phyloP scores from a whole-genome alignment of 2,888 invertebrate species.

The Frankliniella intonsa region DNA sequence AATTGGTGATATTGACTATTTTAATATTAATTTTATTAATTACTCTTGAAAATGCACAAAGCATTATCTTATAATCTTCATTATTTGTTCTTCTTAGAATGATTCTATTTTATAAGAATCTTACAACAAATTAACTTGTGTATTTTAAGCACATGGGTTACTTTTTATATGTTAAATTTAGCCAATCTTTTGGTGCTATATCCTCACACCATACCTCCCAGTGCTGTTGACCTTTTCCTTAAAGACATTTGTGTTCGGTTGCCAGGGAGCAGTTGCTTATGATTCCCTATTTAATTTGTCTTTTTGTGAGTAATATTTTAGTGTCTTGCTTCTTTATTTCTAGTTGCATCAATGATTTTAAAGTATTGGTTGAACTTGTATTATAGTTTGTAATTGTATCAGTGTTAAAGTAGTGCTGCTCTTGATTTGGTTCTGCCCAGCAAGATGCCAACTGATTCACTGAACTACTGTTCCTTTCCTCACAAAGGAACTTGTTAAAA shows the following conservation, averaged over 20 bases:
- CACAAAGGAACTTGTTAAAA: not conserved
- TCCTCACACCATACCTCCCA: not conserved
- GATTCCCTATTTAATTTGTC: constrained; percentile 8
- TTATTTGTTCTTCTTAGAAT: not conserved
- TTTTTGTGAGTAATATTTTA: constrained; percentile 11
- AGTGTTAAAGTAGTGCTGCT: not conserved
- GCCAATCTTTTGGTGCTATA: not conserved
- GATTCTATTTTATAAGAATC: not conserved
- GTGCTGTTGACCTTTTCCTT: not conserved
- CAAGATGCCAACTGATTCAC: not conserved
- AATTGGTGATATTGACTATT: not conserved
- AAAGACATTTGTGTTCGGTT: constrained; percentile 4
- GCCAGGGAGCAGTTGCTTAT: constrained; percentile 4
- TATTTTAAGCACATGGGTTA: too few relatives aligned
- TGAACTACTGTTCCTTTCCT: not conserved
- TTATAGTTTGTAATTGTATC: constrained; percentile 12
- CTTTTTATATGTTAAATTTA: not conserved
- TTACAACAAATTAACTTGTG: not conserved
- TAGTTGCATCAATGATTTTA: constrained; percentile 9
- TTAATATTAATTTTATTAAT: constrained; percentile 6
- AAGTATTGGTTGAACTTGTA: constrained; percentile 24
- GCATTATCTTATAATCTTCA: not conserved
- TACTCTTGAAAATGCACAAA: not conserved
- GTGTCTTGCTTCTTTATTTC: constrained; percentile 18
- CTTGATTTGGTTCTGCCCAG: too few relatives aligned